Evolutionary conservation across 1,140 invertebrate genomes (phyloP), one percentile per base, ranked within the genome.

Genomic region (Drosophila ironensis): DNA sequence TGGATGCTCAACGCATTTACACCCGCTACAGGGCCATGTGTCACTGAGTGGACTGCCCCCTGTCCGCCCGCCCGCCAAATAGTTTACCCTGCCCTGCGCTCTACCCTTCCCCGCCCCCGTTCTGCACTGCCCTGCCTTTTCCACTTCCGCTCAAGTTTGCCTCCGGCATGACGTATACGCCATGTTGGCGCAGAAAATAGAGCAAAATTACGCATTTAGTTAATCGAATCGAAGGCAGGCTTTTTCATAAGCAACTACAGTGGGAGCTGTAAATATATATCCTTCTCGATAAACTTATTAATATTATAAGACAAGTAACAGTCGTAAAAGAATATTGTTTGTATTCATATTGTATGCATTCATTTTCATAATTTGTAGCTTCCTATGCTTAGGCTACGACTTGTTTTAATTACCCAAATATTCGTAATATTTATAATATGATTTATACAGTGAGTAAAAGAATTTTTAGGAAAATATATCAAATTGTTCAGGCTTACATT

Each of bases 101-200:
- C 8, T 35, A 4, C 35, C 17, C 14, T 5, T 22, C 20, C 28
- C 20, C 44, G 24, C 30, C 52, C 37, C 30, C 17, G 12, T 27
- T 1, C 11, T 12, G 4, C 3, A n/a, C 14, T 30, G n/a, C 3
- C 6, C 30, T 12, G 25, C 24, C 28, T 38, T 28, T 30, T 17
- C 22, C 27, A 72, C 50, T 52, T 61, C 57, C 61, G 61, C 35
- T 16, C 11, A 33, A 64, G 37, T 57, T 35, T 44, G 52, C 37
- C 56, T 57, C 30, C 12, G 17, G 20, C 54, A 59, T 78, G 60
- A 80, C 75, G 75, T 78, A 78, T 78, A 78, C 75, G 75, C 75
- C 67, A 50, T 28, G 52, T 64, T 51, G 75, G 37, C 48, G 30
- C 20, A 27, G 42, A 63, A 63, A 63, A 63, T 63, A 40, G 60